A percentile compares a stretch with the other conserved stretches of the same genome.
Conservation (phyloP, 2,888 invertebrate species). For the Pseudococcus viburni region DNA sequence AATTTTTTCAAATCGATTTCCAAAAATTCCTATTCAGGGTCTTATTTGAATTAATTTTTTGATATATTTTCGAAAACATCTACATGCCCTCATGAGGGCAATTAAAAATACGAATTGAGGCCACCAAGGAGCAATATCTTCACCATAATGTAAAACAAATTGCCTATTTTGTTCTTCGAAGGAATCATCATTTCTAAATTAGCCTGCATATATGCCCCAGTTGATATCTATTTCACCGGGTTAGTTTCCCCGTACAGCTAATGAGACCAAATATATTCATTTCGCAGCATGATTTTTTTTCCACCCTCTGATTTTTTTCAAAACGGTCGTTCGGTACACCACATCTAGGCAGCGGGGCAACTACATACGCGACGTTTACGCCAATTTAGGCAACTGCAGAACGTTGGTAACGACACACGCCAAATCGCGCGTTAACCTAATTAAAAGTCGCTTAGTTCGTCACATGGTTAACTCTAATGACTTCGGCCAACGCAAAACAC, state of each 20-base stretch:
- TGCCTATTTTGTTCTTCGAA: too few relatives aligned
- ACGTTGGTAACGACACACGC: slow-evolving; percentile 29
- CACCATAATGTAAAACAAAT: too few relatives aligned
- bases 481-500: slow-evolving; percentile 51
- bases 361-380: not conserved
- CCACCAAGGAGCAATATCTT: too few relatives aligned
- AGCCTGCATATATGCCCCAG: too few relatives aligned
- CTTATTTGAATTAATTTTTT: too few relatives aligned
- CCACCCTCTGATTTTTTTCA: not conserved
- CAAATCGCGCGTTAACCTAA: slow-evolving; percentile 62
- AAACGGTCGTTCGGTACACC: not conserved
- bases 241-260: not conserved
- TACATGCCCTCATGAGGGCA: too few relatives aligned
- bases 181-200: too few relatives aligned
- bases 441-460: slow-evolving; percentile 65
- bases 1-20: too few relatives aligned
- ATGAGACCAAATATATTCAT: not conserved
- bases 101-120: too few relatives aligned
- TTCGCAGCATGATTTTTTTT: not conserved
- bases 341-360: not conserved
- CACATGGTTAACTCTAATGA: slow-evolving; percentile 62
- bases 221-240: too few relatives aligned
- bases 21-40: too few relatives aligned
- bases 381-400: slow-evolving; percentile 2
- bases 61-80: too few relatives aligned